Evolutionary conservation across 2,797 vertebrate species (phyloP), one percentile per base, ranked within the genome.

Genomic region (Gambusia yucatana): DNA sequence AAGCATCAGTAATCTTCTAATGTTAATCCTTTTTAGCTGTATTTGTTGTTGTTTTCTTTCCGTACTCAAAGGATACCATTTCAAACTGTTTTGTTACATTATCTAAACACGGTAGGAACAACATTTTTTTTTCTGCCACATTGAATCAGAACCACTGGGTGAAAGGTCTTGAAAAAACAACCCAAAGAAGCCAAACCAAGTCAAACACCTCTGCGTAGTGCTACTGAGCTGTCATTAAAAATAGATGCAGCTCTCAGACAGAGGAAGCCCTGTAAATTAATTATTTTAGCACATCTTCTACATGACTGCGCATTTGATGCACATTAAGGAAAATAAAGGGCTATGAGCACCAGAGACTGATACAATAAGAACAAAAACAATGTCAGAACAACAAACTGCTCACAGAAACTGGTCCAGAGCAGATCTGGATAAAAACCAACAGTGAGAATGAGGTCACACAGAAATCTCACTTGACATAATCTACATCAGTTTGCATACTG

Each of bases 171-270:
- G 39, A 25, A 55, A 78, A 82, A 69, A 33, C 72, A 78, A 79
- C 50, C 69, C 74, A 70, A 75, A 77, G 28, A 76, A 78, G 76
- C 46, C 43, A 75, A 78, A 78, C 22, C 50, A 55, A 74, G 20
- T 75, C 55, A 85, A 79, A 80, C 65, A 79, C 50, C 52, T 48
- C 33, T 28, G 33, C 61, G 22, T 76, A 13, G 77, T 73, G 72
- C 82, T 72, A 84, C 39, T 81, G 80, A 84, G 80, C 78, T 61
- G 41, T 52, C 85, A 91, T 92, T 44, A 92, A 94, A 91, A 86
- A 91, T 86, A 87, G 82, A 93, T 85, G 86, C 63, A 77, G 72
- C 81, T 81, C 86, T 87, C 77, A 87, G 80, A 78, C 50, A 79
- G 72, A 84, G 67, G 81, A 83, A 80, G 75, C 50, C 65, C 47